Conservation (phyloP, 2,888 invertebrate genomes). For the Drosophila buzzatii region DNA sequence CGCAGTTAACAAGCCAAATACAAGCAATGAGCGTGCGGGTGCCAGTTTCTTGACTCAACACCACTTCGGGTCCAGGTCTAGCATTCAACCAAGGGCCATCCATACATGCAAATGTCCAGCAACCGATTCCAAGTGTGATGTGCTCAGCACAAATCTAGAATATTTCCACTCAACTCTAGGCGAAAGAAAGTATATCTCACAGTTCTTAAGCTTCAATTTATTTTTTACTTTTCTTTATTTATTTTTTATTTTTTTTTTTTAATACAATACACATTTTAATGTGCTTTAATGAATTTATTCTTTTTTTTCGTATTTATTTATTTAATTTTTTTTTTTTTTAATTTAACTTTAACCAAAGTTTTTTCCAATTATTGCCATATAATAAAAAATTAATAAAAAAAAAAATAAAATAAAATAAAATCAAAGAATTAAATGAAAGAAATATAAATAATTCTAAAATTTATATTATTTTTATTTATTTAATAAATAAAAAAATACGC, state of each 20-base stretch:
- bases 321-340: too few species aligned
- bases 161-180: not conserved
- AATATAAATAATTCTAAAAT: too few species aligned
- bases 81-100: constrained; percentile 52
- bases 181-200: not conserved
- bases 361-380: too few species aligned
- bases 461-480: too few species aligned
- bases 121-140: constrained; percentile 69
- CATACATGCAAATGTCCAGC: constrained; percentile 44
- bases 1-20: constrained; percentile 81
- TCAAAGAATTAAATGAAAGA: too few species aligned
- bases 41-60: constrained; percentile 49
- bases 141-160: constrained; percentile 66
- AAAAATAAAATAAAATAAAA: too few species aligned
- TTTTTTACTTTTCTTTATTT: not conserved
- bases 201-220: not conserved
- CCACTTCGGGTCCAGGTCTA: constrained; percentile 21
- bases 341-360: too few species aligned
- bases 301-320: not conserved
- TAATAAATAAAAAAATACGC: too few species aligned
- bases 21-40: constrained; percentile 79
- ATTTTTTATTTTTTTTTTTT: too few species aligned
- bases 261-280: too few species aligned
- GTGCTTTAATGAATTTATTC: too few species aligned
- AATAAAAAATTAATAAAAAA: too few species aligned